A percentile compares a stretch with the other conserved stretches of the same genome.
phyloP scores from a whole-genome alignment of 2,888 invertebrate species.

The Rotaria sp. region DNA sequence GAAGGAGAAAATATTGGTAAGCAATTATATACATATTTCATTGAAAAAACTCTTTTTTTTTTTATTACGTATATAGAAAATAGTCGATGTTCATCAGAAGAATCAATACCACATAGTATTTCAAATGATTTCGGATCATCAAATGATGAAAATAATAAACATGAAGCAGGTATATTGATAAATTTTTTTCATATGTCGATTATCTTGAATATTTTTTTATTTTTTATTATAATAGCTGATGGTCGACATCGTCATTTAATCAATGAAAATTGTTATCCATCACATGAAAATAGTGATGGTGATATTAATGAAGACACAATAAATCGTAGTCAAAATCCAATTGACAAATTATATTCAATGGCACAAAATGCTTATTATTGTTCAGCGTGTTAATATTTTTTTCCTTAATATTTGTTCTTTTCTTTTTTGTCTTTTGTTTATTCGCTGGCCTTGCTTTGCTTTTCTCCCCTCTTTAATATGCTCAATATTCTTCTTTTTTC shows the following conservation, averaged over 20 bases:
- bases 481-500: slow-evolving; percentile 20
- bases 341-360: slow-evolving; percentile 27
- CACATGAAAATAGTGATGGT: background rate
- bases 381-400: slow-evolving; percentile 20
- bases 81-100: slow-evolving; percentile 21
- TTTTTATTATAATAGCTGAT: background rate
- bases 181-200: background rate
- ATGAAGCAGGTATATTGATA: background rate
- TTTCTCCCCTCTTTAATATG: background rate
- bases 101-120: slow-evolving; percentile 14
- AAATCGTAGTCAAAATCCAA: slow-evolving; percentile 6
- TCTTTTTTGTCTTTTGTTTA: background rate
- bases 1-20: slow-evolving; percentile 16
- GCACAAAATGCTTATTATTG: slow-evolving; percentile 18
- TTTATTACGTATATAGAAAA: background rate
- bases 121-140: slow-evolving; percentile 10
- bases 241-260: background rate
- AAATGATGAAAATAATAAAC: slow-evolving; percentile 24
- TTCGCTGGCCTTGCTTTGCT: background rate
- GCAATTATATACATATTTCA: too few relatives aligned
- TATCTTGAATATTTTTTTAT: too few relatives aligned
- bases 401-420: background rate
- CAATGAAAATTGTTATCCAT: background rate
- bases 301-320: background rate
- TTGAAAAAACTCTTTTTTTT: background rate